Conservation (phyloP, 2,113 vertebrate species). For the Myocastor coypus region DNA sequence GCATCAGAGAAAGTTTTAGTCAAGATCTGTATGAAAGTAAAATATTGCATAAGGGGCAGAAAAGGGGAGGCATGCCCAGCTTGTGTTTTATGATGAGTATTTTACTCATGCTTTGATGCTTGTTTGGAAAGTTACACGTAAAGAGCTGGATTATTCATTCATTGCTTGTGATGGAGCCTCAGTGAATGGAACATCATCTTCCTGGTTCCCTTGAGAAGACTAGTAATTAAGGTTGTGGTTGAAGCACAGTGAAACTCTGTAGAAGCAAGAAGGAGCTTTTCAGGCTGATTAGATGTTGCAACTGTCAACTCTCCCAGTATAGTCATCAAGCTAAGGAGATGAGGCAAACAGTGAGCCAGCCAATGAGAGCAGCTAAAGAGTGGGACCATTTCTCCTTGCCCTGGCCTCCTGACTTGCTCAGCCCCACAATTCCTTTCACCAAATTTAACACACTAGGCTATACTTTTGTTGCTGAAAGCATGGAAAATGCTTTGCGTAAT, state of each 20-base stretch:
- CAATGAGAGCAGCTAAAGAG: conserved; percentile 48
- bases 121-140: conserved; percentile 30
- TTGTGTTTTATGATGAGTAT: not conserved
- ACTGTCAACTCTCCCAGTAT: conserved; percentile 58
- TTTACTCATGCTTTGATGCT: conserved; percentile 33
- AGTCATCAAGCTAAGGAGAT: conserved; percentile 70
- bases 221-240: conserved; percentile 70
- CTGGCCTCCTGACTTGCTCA: conserved; percentile 20
- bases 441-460: conserved; percentile 20
- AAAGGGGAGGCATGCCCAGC: not conserved
- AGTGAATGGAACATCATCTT: conserved; percentile 21
- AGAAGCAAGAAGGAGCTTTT: conserved; percentile 61
- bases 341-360: conserved; percentile 61
- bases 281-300: conserved; percentile 71
- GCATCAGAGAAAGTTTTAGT: conserved; percentile 66
- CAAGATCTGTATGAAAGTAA: not conserved
- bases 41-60: conserved; percentile 3
- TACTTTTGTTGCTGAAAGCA: conserved; percentile 42
- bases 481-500: conserved; percentile 59
- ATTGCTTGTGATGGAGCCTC: conserved; percentile 51
- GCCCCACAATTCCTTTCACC: not conserved
- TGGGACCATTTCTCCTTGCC: conserved; percentile 34
- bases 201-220: conserved; percentile 36
- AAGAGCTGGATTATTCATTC: conserved; percentile 60
- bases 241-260: conserved; percentile 66